A percentile compares a stretch with the other conserved stretches of the same genome.
These are phyloP conservation scores for Hystrix cristata DNA, from an alignment of 2,113 vertebrate genomes.

Conservation along the genomic window DNA sequence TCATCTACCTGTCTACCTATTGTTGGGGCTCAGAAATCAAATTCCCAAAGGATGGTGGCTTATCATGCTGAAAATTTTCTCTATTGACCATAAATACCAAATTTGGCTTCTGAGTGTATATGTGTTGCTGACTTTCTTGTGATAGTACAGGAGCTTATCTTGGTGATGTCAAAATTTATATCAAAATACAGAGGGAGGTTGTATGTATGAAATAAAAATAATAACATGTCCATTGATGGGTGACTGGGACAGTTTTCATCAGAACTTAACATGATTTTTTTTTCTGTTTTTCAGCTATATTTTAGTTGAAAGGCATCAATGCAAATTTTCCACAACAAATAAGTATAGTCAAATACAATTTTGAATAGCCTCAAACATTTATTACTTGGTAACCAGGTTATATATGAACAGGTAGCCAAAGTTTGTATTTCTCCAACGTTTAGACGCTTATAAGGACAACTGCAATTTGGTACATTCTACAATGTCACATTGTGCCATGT, in stretches of 20 bases:
- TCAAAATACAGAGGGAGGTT: slow-evolving; percentile 2
- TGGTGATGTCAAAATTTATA: slow-evolving; percentile 22
- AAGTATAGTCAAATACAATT: slow-evolving; percentile 35
- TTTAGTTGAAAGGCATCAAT: slow-evolving; percentile 43
- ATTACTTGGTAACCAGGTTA: neutral
- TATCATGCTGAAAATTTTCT: slow-evolving; percentile 6
- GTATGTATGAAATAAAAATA: slow-evolving; percentile 58
- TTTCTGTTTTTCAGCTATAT: neutral
- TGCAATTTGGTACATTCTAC: slow-evolving; percentile 22
- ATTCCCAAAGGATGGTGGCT: neutral
- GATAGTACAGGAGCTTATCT: neutral
- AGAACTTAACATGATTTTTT: slow-evolving; percentile 48
- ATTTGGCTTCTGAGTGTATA: neutral
- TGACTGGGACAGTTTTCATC: slow-evolving; percentile 53
- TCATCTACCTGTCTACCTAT: neutral
- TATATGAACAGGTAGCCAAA: neutral
- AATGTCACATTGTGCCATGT: neutral
- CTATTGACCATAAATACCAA: slow-evolving; percentile 27
- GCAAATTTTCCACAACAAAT: slow-evolving; percentile 41
- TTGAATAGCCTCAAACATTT: neutral
- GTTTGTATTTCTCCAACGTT: slow-evolving; percentile 44
- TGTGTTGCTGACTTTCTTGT: slow-evolving; percentile 33
- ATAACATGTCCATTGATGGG: slow-evolving; percentile 32
- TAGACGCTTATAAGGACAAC: neutral
- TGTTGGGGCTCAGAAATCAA: neutral